phyloP scores from a whole-genome alignment of 1,140 invertebrate genomes.

The Agrypnia vestita region DNA sequence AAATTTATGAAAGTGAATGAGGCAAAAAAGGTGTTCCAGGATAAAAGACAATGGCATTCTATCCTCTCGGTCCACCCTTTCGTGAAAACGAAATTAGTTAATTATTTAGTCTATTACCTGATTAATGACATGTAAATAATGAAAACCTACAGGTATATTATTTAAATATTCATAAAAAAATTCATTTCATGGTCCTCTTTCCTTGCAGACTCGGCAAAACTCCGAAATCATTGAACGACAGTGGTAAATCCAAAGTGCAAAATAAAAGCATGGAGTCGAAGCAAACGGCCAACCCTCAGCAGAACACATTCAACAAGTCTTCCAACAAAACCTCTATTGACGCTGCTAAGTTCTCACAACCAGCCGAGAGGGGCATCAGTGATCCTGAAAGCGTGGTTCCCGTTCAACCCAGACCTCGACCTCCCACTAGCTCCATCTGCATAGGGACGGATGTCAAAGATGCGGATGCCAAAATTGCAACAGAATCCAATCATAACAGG shows the following conservation, averaged over 20 bases:
- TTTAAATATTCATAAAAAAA: background rate
- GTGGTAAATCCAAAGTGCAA: constrained; percentile 39
- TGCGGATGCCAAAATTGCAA: background rate
- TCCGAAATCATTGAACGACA: constrained; percentile 27
- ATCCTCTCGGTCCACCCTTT: no score
- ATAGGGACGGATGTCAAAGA: constrained; percentile 44
- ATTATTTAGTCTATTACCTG: no score
- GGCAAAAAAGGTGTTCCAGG: no score
- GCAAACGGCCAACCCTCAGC: constrained; percentile 27
- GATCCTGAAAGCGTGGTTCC: constrained; percentile 46
- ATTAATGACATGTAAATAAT: no score
- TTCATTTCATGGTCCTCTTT: background rate
- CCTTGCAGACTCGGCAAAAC: constrained; percentile 53
- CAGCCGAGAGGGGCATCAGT: constrained; percentile 45
- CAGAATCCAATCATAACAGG: background rate
- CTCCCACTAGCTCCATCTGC: constrained; percentile 45
- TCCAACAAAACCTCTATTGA: constrained; percentile 16
- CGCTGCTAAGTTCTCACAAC: constrained; percentile 14
- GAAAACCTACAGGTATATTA: background rate
- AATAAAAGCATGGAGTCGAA: constrained; percentile 45
- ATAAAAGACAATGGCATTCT: no score
- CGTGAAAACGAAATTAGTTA: no score
- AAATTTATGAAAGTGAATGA: no score
- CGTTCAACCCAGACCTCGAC: constrained; percentile 15
- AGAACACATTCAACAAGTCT: constrained; percentile 27